Conservation (phyloP, 1,140 invertebrate genomes). For the Polypedilum pembai region DNA sequence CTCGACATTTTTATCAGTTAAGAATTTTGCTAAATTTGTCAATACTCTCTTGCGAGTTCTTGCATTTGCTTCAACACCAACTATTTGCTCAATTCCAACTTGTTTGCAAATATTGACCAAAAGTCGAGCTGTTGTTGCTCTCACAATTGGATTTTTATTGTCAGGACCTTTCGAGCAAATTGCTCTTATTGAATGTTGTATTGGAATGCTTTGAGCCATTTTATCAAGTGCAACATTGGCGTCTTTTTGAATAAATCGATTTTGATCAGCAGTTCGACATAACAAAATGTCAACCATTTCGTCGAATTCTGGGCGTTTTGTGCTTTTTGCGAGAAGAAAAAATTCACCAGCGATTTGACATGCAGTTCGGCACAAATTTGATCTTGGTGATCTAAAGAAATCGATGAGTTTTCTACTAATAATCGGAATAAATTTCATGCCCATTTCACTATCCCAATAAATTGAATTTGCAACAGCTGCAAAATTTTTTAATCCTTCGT, state of each 20-base stretch:
- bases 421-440: neutral
- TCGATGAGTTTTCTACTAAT: neutral
- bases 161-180: constrained; percentile 39
- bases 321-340: neutral
- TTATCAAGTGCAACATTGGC: constrained; percentile 51
- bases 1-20: neutral
- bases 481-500: neutral
- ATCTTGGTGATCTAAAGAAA: neutral
- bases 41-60: neutral
- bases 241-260: constrained; percentile 58
- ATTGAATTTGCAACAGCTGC: neutral
- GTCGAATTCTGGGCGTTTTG: constrained; percentile 49
- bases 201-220: constrained; percentile 50
- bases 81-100: neutral
- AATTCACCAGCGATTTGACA: constrained; percentile 24
- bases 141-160: neutral
- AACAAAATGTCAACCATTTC: constrained; percentile 51
- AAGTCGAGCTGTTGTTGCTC: neutral
- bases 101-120: neutral
- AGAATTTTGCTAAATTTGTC: neutral
- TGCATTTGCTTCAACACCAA: constrained; percentile 15
- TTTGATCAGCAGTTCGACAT: constrained; percentile 54
- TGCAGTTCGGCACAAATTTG: constrained; percentile 3
- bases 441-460: constrained; percentile 15
- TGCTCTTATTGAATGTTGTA: constrained; percentile 39